These are phyloP conservation scores for Drosophila tropicalis DNA, from an alignment of 1,140 invertebrate genomes.

Conservation along the genomic window DNA sequence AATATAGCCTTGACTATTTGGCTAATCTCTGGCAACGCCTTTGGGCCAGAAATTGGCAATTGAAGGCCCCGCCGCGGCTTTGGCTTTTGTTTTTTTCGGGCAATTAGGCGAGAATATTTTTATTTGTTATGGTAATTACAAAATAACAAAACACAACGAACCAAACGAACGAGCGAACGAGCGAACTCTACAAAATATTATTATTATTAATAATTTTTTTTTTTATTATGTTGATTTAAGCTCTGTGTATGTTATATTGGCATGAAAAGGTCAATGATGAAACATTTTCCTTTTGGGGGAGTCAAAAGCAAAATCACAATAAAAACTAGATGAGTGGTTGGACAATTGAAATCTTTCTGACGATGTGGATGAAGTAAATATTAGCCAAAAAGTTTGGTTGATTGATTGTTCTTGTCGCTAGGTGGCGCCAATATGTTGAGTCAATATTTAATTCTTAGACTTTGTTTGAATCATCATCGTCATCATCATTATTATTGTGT, in stretches of 20 bases:
- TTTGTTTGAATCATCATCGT: constrained; percentile 21
- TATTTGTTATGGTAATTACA: constrained; percentile 75
- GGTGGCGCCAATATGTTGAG: no score
- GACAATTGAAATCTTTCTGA: no score
- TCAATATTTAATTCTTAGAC: no score
- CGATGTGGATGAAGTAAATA: no score
- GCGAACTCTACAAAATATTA: neutral
- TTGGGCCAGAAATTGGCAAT: constrained; percentile 51
- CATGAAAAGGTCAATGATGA: constrained; percentile 64
- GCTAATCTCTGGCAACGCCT: constrained; percentile 41
- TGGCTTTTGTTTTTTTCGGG: constrained; percentile 42
- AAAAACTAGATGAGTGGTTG: neutral
- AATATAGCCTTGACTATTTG: constrained; percentile 55
- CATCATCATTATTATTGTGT: constrained; percentile 6
- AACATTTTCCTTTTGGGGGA: constrained; percentile 41
- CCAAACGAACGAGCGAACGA: constrained; percentile 9
- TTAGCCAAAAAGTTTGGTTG: no score
- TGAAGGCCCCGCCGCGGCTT: constrained; percentile 51
- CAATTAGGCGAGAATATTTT: constrained; percentile 66
- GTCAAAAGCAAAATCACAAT: constrained; percentile 42
- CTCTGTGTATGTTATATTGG: constrained; percentile 34
- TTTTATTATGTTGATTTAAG: constrained; percentile 54
- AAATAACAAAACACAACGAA: constrained; percentile 42
- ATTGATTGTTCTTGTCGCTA: no score
- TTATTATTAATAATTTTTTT: no score